phyloP scores from a whole-genome alignment of 2,888 invertebrate genomes.

The Adelphocoris suturalis region DNA sequence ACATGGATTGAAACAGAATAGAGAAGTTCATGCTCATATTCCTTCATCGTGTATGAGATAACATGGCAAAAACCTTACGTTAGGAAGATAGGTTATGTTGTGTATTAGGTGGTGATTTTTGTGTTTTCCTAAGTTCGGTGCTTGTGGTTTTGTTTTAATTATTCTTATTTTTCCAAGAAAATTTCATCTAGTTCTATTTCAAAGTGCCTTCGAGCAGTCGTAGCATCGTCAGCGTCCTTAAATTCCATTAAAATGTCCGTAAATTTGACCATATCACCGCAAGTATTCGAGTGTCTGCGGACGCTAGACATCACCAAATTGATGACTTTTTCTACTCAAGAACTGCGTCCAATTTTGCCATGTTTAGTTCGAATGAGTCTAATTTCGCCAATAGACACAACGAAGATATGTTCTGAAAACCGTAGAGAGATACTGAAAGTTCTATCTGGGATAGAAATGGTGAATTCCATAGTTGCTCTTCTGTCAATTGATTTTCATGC shows the following conservation, averaged over 20 bases:
- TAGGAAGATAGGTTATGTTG: no score
- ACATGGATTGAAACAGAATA: not conserved
- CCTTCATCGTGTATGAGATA: not conserved
- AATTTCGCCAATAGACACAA: constrained; percentile 91
- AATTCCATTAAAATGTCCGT: constrained; percentile 53
- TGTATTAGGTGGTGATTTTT: not conserved
- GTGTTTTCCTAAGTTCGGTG: not conserved
- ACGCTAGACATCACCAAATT: constrained; percentile 82
- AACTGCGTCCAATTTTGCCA: constrained; percentile 93
- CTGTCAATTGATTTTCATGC: constrained; percentile 96
- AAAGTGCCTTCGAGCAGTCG: no score
- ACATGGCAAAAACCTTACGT: not conserved
- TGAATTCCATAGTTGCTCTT: constrained; percentile 95
- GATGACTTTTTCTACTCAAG: constrained; percentile 77
- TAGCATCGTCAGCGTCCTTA: no score
- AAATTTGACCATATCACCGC: constrained; percentile 81
- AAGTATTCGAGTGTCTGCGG: constrained; percentile 89
- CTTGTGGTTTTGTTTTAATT: not conserved
- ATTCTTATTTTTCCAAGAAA: no score
- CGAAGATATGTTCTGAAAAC: constrained; percentile 89
- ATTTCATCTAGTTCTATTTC: no score
- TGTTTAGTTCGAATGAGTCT: constrained; percentile 96
- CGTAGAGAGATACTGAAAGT: constrained; percentile 93
- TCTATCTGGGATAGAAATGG: constrained; percentile 93
- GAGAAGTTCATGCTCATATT: not conserved